Conservation (phyloP, 2,888 invertebrate species). For the Pycnomerus fuliginosus region DNA sequence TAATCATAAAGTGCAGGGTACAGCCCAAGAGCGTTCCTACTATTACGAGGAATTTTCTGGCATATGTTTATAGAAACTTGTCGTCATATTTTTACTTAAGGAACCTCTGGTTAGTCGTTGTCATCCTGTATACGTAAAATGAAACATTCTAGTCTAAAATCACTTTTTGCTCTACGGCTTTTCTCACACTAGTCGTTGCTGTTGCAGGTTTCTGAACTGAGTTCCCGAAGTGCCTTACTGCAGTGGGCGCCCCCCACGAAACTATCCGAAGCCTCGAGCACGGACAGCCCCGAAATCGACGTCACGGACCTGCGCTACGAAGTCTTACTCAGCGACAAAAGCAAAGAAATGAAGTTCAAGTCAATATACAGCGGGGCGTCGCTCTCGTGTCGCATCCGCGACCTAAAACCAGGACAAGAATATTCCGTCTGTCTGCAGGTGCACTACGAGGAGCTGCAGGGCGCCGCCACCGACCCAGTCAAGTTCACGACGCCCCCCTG, state of each 20-base stretch:
- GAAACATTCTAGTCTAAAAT: too few relatives aligned
- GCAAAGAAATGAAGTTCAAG: slow-evolving; percentile 80
- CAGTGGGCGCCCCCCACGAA: slow-evolving; percentile 72
- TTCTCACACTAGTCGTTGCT: too few relatives aligned
- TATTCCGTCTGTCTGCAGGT: slow-evolving; percentile 79
- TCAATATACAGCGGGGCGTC: slow-evolving; percentile 78
- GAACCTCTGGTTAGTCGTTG: too few relatives aligned
- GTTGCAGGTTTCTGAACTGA: slow-evolving; percentile 76
- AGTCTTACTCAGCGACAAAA: slow-evolving; percentile 75
- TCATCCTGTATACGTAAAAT: too few relatives aligned
- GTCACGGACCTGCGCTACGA: slow-evolving; percentile 75
- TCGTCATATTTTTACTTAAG: too few relatives aligned
- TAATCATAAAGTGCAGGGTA: too few relatives aligned
- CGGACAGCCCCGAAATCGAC: slow-evolving; percentile 57
- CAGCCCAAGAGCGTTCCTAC: too few relatives aligned
- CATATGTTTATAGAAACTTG: too few relatives aligned
- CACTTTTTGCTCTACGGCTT: too few relatives aligned
- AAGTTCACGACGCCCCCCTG: slow-evolving; percentile 80
- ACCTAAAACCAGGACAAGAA: slow-evolving; percentile 84
- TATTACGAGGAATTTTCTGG: too few relatives aligned
- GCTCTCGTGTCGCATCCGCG: slow-evolving; percentile 76
- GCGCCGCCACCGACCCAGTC: slow-evolving; percentile 74
- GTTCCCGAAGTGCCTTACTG: slow-evolving; percentile 80
- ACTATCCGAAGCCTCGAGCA: slow-evolving; percentile 52
- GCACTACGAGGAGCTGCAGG: slow-evolving; percentile 71